These are phyloP conservation scores for Lymantria dispar DNA, from an alignment of 2,888 invertebrate species.

Conservation along the genomic window DNA sequence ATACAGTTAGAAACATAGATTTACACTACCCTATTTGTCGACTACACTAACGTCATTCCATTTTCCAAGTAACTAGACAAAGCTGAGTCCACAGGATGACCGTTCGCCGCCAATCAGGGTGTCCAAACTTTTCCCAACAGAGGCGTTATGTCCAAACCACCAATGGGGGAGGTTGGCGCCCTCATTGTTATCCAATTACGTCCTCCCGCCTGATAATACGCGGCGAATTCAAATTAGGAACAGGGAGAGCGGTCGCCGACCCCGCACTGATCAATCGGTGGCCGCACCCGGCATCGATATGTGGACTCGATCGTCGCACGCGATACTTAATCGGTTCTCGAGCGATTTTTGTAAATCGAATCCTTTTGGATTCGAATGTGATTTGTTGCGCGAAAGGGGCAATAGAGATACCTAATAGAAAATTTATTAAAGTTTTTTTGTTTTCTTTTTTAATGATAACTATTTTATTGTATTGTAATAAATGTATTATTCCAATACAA, in stretches of 20 bases:
- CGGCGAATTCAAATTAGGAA: slow-evolving; percentile 80
- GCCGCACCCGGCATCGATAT: slow-evolving; percentile 57
- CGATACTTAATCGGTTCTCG: slow-evolving; percentile 35
- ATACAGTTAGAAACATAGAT: not conserved
- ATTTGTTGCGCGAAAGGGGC: slow-evolving; percentile 20
- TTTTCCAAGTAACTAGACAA: slow-evolving; percentile 30
- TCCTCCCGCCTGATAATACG: slow-evolving; percentile 77
- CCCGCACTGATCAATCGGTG: slow-evolving; percentile 73
- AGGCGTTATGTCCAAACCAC: slow-evolving; percentile 53
- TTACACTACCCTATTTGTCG: slow-evolving; percentile 12
- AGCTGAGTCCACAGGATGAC: slow-evolving; percentile 33
- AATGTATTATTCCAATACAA: too few relatives aligned
- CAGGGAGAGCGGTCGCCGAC: slow-evolving; percentile 78
- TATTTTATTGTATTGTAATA: too few relatives aligned
- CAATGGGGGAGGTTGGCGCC: slow-evolving; percentile 70
- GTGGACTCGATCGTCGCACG: slow-evolving; percentile 37
- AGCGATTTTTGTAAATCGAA: slow-evolving; percentile 31
- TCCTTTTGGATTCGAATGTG: slow-evolving; percentile 24
- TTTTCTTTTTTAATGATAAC: too few relatives aligned
- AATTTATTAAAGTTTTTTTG: too few relatives aligned
- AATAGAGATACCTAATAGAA: not conserved
- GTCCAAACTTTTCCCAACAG: slow-evolving; percentile 38
- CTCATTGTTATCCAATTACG: slow-evolving; percentile 81
- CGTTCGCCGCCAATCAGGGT: slow-evolving; percentile 31
- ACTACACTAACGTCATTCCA: slow-evolving; percentile 19